Percentiles rank a stretch among this genome's conserved stretches.
These are phyloP conservation scores for Dryococelus australis DNA, from an alignment of 2,888 invertebrate species.

Conservation along the genomic window DNA sequence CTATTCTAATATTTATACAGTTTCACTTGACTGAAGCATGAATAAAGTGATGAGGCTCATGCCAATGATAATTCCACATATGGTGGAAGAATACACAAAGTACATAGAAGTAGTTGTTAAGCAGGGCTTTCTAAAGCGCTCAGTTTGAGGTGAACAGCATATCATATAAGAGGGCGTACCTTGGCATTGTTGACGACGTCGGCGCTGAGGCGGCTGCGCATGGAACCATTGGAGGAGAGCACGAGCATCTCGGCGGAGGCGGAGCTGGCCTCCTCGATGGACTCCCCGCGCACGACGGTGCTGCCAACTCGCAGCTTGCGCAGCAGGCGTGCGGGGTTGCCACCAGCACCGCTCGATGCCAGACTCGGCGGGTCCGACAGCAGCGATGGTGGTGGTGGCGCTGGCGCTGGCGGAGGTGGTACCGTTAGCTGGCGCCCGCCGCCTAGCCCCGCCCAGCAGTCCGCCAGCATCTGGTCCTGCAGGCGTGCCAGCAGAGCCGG, in stretches of 20 bases:
- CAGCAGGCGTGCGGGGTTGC: constrained; percentile 54
- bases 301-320: constrained; percentile 57
- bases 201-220: constrained; percentile 42
- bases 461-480: constrained; percentile 61
- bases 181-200: constrained; percentile 18
- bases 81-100: no score
- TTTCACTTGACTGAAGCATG: no score
- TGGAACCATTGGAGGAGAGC: constrained; percentile 51
- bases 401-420: constrained; percentile 13
- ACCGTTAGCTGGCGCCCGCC: constrained; percentile 24
- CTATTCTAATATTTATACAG: no score
- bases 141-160: no score
- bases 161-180: neutral
- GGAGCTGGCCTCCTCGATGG: constrained; percentile 57
- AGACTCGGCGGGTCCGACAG: constrained; percentile 12
- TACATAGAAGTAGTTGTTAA: no score
- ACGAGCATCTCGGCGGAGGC: constrained; percentile 51
- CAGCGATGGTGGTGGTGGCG: neutral
- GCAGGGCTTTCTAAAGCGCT: no score
- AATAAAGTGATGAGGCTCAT: no score
- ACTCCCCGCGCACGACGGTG: constrained; percentile 51
- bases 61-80: no score
- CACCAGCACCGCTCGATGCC: constrained; percentile 18
- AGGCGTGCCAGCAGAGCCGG: constrained; percentile 58
- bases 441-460: constrained; percentile 55